These are phyloP conservation scores for Drosophila busckii DNA, from an alignment of 1,140 invertebrate genomes.

Conservation along the genomic window DNA sequence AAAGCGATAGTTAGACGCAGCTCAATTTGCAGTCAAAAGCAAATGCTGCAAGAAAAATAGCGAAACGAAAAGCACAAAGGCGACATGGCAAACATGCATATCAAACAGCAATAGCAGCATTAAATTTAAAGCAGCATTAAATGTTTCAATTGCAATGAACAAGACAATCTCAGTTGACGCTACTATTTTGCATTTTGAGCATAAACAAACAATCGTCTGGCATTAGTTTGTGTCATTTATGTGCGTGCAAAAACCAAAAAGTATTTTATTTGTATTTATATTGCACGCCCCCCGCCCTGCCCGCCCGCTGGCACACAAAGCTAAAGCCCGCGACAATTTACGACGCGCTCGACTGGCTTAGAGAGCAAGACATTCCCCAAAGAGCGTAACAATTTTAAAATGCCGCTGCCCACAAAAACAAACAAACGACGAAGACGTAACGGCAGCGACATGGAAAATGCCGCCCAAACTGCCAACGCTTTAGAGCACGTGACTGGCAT, in stretches of 20 bases:
- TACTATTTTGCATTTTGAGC: constrained; percentile 13
- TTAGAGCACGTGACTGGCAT: constrained; percentile 36
- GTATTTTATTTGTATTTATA: constrained; percentile 38
- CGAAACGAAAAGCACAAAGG: neutral
- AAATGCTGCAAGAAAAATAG: neutral
- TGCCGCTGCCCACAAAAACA: constrained; percentile 15
- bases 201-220: constrained; percentile 34
- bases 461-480: constrained; percentile 1
- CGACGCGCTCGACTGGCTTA: constrained; percentile 31
- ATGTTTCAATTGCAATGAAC: neutral
- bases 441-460: too few species aligned
- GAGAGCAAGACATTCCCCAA: constrained; percentile 35
- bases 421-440: too few species aligned
- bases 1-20: constrained; percentile 16
- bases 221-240: constrained; percentile 31
- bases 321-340: constrained; percentile 41
- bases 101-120: neutral
- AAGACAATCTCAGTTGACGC: constrained; percentile 16
- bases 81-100: neutral
- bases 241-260: constrained; percentile 10
- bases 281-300: neutral
- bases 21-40: constrained; percentile 13
- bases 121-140: neutral
- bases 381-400: constrained; percentile 12
- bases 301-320: constrained; percentile 13